phyloP scores from a whole-genome alignment of 2,888 invertebrate genomes.

The Dicyrtoma fusca region DNA sequence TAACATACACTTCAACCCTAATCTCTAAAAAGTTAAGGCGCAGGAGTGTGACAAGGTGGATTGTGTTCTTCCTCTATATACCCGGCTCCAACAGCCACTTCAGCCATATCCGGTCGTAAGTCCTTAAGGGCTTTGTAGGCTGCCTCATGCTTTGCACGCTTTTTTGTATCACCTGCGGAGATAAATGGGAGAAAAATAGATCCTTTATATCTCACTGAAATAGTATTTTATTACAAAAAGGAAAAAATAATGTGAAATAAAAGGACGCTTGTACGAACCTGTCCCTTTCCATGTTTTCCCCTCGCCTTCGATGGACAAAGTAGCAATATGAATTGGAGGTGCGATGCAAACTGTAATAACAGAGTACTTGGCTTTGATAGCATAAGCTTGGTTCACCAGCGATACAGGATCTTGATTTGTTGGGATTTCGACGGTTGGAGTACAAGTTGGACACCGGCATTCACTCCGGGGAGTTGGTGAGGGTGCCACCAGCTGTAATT shows the following conservation, averaged over 20 bases:
- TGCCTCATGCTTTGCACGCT: neutral
- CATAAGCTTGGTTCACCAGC: neutral
- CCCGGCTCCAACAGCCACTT: neutral
- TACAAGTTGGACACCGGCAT: neutral
- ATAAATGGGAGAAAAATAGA: neutral
- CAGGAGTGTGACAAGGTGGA: neutral
- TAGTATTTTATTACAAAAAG: neutral
- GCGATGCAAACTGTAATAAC: neutral
- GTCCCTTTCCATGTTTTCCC: neutral
- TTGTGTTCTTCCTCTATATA: neutral
- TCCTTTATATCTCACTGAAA: neutral
- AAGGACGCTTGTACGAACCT: neutral
- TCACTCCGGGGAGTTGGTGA: neutral
- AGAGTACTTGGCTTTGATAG: neutral
- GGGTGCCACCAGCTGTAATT: neutral
- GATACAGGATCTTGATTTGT: conserved; percentile 9
- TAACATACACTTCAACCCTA: no score
- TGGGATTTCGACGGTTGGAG: neutral
- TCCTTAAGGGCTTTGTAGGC: neutral
- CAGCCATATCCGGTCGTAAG: neutral
- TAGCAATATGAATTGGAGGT: neutral
- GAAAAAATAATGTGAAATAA: neutral
- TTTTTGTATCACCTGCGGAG: neutral
- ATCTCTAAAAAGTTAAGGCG: no score
- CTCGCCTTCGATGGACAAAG: neutral